Evolutionary conservation across 2,113 vertebrate species (phyloP), one percentile per base, ranked within the genome.

Genomic region (Lamprologus speciosus): DNA sequence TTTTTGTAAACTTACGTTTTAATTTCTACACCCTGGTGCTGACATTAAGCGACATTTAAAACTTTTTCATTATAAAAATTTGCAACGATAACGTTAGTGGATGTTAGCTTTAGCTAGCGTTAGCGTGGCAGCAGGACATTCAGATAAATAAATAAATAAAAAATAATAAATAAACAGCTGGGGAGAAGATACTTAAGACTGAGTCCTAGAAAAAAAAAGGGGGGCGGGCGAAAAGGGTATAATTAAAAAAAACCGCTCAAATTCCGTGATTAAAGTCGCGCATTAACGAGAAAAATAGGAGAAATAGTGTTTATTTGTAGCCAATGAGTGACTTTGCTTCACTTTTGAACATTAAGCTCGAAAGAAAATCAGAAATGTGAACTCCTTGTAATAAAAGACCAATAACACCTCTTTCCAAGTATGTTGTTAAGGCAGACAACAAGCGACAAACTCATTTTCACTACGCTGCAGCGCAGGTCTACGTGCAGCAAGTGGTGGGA

Each of bases 21-120:
- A 19, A 21, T 40, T 60, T 35, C 5, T 10, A 7, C 2, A 8
- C 26, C n/a, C 8, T 5, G 3, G 12, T 21, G 4, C 33, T 26
- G n/a, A 63, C 53, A 53, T 65, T 55, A 3, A 35, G 85, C 9
- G 23, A 63, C 87, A 58, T 47, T 7, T 78, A 58, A 87, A 94
- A 95, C 92, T 94, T 95, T 95, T 94, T 91, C 68, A 86, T 91
- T 85, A 70, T 85, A 88, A 31, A 78, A 60, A 91, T 89, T 45
- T 92, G 63, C 68, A 57, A 7, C 65, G 87, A 88, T 87, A 91
- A 86, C 54, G 78, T 75, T 83, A 16, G 26, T 40, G 60, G 50
- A 23, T 75, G 83, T 80, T 87, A 91, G 90, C 89, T 35, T 13
- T 33, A 78, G 91, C 81, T 90, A 93, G 87, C 82, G 82, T 26